phyloP scores from a whole-genome alignment of 2,113 vertebrate species.

The Mastomys coucha region DNA sequence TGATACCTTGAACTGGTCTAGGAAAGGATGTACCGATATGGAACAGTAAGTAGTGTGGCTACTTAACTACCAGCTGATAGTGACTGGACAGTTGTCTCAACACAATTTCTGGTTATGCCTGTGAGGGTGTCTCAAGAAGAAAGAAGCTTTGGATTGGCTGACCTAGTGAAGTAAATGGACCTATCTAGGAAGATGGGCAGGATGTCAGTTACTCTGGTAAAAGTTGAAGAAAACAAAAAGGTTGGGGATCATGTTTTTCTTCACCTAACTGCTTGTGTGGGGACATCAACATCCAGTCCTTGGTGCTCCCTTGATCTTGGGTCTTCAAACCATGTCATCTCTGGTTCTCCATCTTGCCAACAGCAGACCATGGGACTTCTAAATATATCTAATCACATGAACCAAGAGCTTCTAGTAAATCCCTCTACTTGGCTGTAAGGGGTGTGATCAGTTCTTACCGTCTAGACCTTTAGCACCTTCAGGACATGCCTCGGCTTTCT shows the following conservation, averaged over 20 bases:
- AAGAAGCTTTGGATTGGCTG: neutral
- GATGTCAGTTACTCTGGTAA: neutral
- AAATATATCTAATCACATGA: neutral
- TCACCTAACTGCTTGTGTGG: neutral
- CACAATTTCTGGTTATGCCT: neutral
- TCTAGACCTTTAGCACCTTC: neutral
- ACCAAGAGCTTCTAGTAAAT: neutral
- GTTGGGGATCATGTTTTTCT: no score
- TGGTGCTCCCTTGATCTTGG: neutral
- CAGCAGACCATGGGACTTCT: neutral
- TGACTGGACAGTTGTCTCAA: neutral
- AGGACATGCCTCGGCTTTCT: neutral
- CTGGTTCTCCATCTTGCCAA: neutral
- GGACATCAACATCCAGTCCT: neutral
- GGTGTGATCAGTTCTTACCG: neutral
- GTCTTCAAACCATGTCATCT: neutral
- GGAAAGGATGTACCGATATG: neutral
- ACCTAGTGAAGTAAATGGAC: neutral
- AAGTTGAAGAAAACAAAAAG: neutral
- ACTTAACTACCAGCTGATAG: neutral
- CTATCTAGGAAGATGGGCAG: no score
- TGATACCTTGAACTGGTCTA: neutral
- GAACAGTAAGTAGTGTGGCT: neutral
- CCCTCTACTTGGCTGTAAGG: no score
- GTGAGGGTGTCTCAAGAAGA: neutral